Conservation (phyloP, 1,140 invertebrate species). For the Drosophila jambulina region DNA sequence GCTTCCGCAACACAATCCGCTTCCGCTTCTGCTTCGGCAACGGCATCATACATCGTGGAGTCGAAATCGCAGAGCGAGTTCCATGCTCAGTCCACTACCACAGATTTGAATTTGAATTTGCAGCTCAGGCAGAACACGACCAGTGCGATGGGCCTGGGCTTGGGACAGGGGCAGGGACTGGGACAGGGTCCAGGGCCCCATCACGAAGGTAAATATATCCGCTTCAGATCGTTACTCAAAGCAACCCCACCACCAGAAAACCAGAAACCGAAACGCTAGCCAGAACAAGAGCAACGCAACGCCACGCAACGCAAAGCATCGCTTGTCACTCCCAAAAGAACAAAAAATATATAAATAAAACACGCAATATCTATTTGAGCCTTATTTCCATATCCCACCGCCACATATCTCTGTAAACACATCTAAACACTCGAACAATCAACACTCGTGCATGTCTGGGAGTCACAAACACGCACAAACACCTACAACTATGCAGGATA, state of each 20-base stretch:
- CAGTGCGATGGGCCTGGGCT: slow-evolving; percentile 25
- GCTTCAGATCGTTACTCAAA: slow-evolving; percentile 7
- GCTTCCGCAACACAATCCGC: slow-evolving; percentile 26
- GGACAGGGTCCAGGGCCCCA: slow-evolving; percentile 44
- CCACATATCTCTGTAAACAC: not conserved
- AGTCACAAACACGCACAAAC: slow-evolving; percentile 2
- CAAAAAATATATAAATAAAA: not conserved
- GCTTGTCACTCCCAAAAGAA: slow-evolving; percentile 30
- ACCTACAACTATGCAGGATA: not conserved
- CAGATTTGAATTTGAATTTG: slow-evolving; percentile 84
- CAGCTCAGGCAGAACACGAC: slow-evolving; percentile 76
- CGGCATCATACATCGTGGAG: slow-evolving; percentile 41
- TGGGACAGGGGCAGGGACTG: slow-evolving; percentile 23
- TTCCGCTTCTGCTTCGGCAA: slow-evolving; percentile 32
- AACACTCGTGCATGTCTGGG: slow-evolving; percentile 9
- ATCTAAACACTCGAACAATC: not conserved
- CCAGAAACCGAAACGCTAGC: slow-evolving; percentile 12
- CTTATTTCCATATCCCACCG: not conserved
- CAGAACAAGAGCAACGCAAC: slow-evolving; percentile 38
- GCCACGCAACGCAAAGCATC: slow-evolving; percentile 39
- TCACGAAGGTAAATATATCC: slow-evolving; percentile 72
- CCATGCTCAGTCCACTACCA: slow-evolving; percentile 72
- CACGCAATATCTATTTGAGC: not conserved
- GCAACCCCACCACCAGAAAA: slow-evolving; percentile 1
- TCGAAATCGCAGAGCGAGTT: slow-evolving; percentile 66